phyloP scores from a whole-genome alignment of 2,113 vertebrate genomes.

The Rousettus leschenaultii region DNA sequence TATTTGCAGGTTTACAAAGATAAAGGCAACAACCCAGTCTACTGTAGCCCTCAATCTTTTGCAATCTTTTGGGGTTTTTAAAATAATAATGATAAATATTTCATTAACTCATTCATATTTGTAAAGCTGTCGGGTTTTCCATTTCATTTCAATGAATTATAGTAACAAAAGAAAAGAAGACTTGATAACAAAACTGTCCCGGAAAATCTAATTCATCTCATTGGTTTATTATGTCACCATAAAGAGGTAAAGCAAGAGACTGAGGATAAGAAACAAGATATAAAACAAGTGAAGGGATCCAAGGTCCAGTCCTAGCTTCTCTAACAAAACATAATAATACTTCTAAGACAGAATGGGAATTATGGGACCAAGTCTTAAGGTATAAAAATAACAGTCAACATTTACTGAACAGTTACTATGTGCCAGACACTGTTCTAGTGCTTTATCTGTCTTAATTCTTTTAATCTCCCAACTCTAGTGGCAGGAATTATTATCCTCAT shows the following conservation, averaged over 20 bases:
- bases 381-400: neutral
- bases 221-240: neutral
- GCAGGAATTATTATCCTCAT: neutral
- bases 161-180: neutral
- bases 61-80: neutral
- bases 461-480: neutral
- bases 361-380: neutral
- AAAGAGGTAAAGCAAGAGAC: neutral
- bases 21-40: neutral
- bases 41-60: neutral
- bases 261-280: neutral
- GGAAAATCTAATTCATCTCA: neutral
- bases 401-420: neutral
- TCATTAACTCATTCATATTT: neutral
- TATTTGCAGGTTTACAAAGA: neutral
- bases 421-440: neutral
- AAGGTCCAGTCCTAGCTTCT: neutral
- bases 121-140: neutral
- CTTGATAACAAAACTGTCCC: neutral
- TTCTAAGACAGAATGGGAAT: neutral
- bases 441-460: neutral
- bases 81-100: neutral
- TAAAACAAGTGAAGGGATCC: neutral
- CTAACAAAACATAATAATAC: neutral
- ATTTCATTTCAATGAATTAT: neutral